phyloP scores from a whole-genome alignment of 2,888 invertebrate species.

The Noctua pronuba region DNA sequence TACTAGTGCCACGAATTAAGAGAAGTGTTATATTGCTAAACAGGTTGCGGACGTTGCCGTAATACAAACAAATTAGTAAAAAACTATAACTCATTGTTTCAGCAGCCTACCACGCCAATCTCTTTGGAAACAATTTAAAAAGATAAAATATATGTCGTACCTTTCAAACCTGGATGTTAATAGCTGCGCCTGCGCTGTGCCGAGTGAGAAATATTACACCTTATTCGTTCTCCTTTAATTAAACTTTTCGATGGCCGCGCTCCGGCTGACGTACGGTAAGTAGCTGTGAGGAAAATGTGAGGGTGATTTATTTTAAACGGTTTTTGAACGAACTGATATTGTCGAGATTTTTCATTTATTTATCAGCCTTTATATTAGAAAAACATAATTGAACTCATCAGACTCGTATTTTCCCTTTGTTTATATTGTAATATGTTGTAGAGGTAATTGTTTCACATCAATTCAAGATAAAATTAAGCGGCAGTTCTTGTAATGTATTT shows the following conservation, averaged over 20 bases:
- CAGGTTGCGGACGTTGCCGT: too few species aligned
- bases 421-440: neutral
- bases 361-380: neutral
- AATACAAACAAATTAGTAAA: neutral
- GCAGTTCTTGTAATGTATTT: neutral
- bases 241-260: constrained; percentile 83
- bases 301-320: constrained; percentile 12
- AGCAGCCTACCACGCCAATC: neutral
- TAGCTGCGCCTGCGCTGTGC: constrained; percentile 65
- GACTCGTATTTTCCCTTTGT: neutral
- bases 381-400: neutral
- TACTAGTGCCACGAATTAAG: too few species aligned
- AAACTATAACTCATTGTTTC: neutral
- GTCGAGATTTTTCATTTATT: neutral
- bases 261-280: constrained; percentile 72
- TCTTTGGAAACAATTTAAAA: neutral
- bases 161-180: constrained; percentile 46
- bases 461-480: neutral
- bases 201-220: constrained; percentile 85
- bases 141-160: neutral
- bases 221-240: constrained; percentile 88
- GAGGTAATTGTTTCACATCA: neutral
- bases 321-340: neutral
- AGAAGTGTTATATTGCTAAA: neutral
- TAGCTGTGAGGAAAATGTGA: constrained; percentile 43